Evolutionary conservation across 2,888 invertebrate genomes (phyloP), one percentile per base, ranked within the genome.

Genomic region (Bombylius discolor): DNA sequence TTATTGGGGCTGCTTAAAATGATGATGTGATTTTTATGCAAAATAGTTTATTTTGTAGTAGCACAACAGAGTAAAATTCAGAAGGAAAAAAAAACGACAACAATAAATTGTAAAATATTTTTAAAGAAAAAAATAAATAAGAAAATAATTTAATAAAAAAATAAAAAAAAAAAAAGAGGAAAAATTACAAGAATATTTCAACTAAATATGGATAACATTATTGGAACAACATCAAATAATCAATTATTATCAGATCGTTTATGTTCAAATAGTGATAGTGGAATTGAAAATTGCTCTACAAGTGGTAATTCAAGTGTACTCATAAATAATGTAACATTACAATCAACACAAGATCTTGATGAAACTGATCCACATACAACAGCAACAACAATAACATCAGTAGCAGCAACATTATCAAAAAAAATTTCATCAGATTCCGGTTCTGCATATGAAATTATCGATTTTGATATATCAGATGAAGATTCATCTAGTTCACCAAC

Each of bases 381-480:
- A 36, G 9, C 36, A 36, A 47, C 39, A 42, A 42, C 39, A 42
- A 11, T 4, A 11, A 42, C 39, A 42, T 42, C 39, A 11, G 12
- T 11, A 42, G 8, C 9, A 11, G 11, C 39, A 11, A 42, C 39
- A 42, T 44, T 55, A 36, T 56, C 56, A 31, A 61, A 57, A 47
- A 56, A 55, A 9, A 52, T 60, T 31, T 61, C 61, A 31, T 53
- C 58, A 13, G 62, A 62, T 53, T 61, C 61, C 4, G 56, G 58
- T 14, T 60, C 62, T 11, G 58, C 62, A 32, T 62, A 60, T 55
- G 62, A 63, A 50, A 55, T 61, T 44, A 57, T 63, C 32, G 62
- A 61, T 49, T 51, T 52, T 50, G 53, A 56, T n/a, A 54, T 57
- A 33, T 56, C 62, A 13, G 55, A 55, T 12, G 57, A 57, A 12